These are phyloP conservation scores for Hermaeophaga mercurialis DNA, from an alignment of 2,888 invertebrate genomes.

Conservation along the genomic window DNA sequence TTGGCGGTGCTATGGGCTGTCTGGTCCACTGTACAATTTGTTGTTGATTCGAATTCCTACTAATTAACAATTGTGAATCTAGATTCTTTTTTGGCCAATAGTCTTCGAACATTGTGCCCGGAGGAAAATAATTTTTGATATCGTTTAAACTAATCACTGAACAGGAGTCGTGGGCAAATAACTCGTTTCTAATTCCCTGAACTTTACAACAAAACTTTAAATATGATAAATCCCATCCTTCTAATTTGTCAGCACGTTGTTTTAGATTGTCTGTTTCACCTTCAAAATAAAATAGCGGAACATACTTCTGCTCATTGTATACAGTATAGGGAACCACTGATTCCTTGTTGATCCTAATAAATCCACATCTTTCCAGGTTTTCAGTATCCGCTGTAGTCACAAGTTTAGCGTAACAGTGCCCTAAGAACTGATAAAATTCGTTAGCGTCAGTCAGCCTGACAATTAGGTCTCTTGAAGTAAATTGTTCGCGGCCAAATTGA, in stretches of 20 bases:
- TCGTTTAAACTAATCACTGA: constrained; percentile 88
- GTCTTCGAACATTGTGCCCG: constrained; percentile 87
- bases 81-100: constrained; percentile 92
- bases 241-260: constrained; percentile 82
- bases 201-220: constrained; percentile 94
- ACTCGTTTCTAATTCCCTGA: constrained; percentile 87
- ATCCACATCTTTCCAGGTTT: constrained; percentile 82
- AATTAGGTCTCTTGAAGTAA: constrained; percentile 87
- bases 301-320: constrained; percentile 81
- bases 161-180: constrained; percentile 89
- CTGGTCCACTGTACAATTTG: constrained; percentile 75
- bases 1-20: constrained; percentile 75
- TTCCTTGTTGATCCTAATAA: constrained; percentile 90
- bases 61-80: constrained; percentile 78
- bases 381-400: constrained; percentile 69
- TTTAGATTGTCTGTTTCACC: constrained; percentile 92
- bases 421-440: constrained; percentile 88
- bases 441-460: constrained; percentile 86
- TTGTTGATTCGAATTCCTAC: constrained; percentile 57
- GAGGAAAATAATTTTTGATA: constrained; percentile 89
- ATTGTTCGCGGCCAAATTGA: constrained; percentile 86
- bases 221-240: constrained; percentile 92
- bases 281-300: constrained; percentile 88
- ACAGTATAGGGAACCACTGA: constrained; percentile 92
- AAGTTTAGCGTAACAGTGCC: constrained; percentile 86